A percentile compares a stretch with the other conserved stretches of the same genome.
phyloP scores from a whole-genome alignment of 2,113 vertebrate species.

The Microcebus ravelobensis region DNA sequence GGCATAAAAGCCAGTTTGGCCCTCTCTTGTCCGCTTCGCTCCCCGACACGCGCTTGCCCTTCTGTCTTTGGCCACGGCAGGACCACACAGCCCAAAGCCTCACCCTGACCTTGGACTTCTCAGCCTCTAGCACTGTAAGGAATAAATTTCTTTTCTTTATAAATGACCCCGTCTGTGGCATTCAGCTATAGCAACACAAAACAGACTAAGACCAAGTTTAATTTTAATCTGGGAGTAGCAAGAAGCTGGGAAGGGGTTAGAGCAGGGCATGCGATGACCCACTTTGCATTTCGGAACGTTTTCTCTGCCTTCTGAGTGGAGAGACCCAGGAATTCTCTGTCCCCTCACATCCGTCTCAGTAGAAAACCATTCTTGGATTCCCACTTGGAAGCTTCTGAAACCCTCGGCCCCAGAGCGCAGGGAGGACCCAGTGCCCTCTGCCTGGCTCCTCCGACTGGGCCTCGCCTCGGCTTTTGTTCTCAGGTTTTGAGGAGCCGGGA shows the following conservation, averaged over 20 bases:
- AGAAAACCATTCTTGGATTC: background rate
- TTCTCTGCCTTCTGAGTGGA: background rate
- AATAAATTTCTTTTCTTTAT: background rate
- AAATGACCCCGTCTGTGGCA: background rate
- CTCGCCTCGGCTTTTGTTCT: background rate
- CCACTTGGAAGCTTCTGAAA: background rate
- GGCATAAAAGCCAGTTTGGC: background rate
- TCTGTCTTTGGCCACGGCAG: background rate
- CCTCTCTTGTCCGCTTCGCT: background rate
- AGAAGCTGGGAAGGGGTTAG: background rate
- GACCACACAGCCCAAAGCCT: background rate
- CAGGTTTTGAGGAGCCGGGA: fast-evolving
- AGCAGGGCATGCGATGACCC: background rate
- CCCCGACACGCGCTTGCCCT: background rate
- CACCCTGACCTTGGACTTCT: background rate
- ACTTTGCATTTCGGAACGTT: background rate
- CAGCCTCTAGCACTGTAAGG: background rate
- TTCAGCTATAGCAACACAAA: background rate
- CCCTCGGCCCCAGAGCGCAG: no score
- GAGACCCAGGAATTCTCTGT: background rate
- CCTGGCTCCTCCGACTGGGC: fast-evolving
- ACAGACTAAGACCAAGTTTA: background rate
- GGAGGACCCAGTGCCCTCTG: background rate
- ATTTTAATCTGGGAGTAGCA: background rate
- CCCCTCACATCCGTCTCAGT: background rate